These are phyloP conservation scores for Circaetus cinerascens DNA, from an alignment of 2,113 vertebrate genomes.

Conservation along the genomic window DNA sequence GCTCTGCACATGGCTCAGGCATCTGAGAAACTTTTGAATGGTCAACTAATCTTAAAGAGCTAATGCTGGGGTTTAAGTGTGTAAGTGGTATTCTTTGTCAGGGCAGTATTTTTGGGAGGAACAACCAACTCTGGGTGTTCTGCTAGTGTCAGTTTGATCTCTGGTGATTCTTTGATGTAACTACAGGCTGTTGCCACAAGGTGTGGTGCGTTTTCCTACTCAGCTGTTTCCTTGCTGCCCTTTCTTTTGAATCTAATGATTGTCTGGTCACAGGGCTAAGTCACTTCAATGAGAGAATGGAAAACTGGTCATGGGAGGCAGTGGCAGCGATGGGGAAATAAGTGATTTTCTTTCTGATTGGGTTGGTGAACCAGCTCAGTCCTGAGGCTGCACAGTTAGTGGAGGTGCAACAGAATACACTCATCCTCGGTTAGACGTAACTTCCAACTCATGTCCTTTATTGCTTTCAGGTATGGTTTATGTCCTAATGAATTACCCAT, in stretches of 20 bases:
- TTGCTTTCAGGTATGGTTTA: not conserved
- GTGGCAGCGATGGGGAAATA: rapidly evolving
- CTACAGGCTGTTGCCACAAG: not conserved
- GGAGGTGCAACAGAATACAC: not conserved
- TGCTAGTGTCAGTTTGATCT: not conserved
- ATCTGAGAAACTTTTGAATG: not conserved
- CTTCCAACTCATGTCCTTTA: not conserved
- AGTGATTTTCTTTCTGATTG: not conserved
- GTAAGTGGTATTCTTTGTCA: not conserved
- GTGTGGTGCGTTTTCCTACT: not conserved
- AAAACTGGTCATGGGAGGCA: not conserved
- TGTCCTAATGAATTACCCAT: not conserved
- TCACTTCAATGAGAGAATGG: not conserved
- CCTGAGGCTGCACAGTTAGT: not conserved
- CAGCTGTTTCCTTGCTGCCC: not conserved
- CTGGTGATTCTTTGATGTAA: not conserved
- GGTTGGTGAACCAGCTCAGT: not conserved
- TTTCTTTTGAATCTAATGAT: not conserved
- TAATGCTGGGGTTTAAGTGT: not conserved
- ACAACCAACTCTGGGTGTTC: not conserved
- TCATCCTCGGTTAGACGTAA: not conserved
- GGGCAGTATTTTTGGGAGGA: not conserved
- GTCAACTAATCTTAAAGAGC: not conserved
- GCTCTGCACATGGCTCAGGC: not conserved
- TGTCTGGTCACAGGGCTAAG: not conserved